Base-by-base conservation (phyloP, 2,888 invertebrate genomes). In the Epiblema foenella region DNA sequence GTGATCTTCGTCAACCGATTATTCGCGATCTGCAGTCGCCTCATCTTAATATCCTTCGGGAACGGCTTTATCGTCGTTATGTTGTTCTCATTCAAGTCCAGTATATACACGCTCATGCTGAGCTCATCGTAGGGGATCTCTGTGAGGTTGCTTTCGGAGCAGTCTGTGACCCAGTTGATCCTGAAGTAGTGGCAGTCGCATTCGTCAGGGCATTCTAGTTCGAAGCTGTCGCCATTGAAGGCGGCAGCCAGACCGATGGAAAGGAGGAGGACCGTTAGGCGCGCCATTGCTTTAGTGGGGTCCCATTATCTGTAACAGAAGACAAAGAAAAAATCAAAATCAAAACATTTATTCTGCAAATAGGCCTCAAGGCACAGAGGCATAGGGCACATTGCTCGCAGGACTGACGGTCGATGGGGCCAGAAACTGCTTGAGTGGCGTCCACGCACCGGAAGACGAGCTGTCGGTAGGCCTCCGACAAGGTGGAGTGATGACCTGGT, bases 101-200 rank as follows among this genome's bases (percentile, higher is more conserved):
- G 87, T 74, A 96, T 93, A 87, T 96, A 96, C 59, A 96, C 96
- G 81, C 96, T 95, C 51, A 93, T 91, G 80, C 96, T 96, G 70
- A 96, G 94, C 78, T 96, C 96, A 67, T 95, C 94, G 80, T 95
- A 95, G 0, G 96, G 96, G 37, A 96, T 94, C 73, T 94, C 93
- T 0, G 96, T 96, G 69, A 96, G 93, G 86, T 96, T 96, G 87
- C 95, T 96, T 79, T 96, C 96, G 0, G 96, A 96, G 79, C 96
- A 96, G 81, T 96, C 96, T 1, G 96, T 96, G 79, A 96, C 96
- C 96, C 96, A 96, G 89, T 96, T 96, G 80, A 96, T 95, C 73
- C 96, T 94, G 87, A 95, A 96, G 87, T 96, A 96, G 90, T 96
- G 95, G 81, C 96, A 96, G 81, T 96, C 96, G 82, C 96, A 96